Conservation (phyloP, 1,140 invertebrate genomes). For the Eurosta solidaginis region DNA sequence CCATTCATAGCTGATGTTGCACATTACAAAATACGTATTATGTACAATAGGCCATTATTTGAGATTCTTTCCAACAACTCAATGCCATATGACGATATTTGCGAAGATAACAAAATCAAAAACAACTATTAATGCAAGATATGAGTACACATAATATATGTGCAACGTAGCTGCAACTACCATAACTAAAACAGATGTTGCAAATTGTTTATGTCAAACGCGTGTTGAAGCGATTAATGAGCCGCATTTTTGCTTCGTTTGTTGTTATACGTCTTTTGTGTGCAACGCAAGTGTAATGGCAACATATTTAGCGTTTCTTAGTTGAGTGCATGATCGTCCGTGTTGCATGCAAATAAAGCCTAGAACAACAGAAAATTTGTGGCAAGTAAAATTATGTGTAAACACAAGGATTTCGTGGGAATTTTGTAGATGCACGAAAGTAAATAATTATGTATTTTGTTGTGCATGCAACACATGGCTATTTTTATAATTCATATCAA, state of each 20-base stretch:
- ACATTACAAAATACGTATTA: too few species aligned
- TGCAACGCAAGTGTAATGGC: neutral
- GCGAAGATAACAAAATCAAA: too few species aligned
- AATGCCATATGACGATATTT: too few species aligned
- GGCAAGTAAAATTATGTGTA: neutral
- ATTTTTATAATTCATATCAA: too few species aligned
- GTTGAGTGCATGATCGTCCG: neutral
- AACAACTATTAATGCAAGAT: too few species aligned
- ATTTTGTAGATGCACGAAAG: neutral
- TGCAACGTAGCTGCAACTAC: too few species aligned
- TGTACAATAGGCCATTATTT: too few species aligned
- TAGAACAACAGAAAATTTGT: neutral
- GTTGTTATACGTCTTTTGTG: neutral
- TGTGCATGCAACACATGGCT: too few species aligned
- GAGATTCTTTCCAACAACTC: too few species aligned
- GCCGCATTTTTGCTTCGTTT: neutral
- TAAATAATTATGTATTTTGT: neutral
- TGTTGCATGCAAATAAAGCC: neutral
- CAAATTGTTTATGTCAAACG: slow-evolving; percentile 23
- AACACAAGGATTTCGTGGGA: neutral
- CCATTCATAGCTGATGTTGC: too few species aligned
- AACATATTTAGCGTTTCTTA: neutral
- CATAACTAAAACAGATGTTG: slow-evolving; percentile 1
- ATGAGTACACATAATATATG: too few species aligned
- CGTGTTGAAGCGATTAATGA: slow-evolving; percentile 11